Evolutionary conservation across 2,888 invertebrate species (phyloP), one percentile per base, ranked within the genome.

Genomic region (Hirudinaria manillensis): DNA sequence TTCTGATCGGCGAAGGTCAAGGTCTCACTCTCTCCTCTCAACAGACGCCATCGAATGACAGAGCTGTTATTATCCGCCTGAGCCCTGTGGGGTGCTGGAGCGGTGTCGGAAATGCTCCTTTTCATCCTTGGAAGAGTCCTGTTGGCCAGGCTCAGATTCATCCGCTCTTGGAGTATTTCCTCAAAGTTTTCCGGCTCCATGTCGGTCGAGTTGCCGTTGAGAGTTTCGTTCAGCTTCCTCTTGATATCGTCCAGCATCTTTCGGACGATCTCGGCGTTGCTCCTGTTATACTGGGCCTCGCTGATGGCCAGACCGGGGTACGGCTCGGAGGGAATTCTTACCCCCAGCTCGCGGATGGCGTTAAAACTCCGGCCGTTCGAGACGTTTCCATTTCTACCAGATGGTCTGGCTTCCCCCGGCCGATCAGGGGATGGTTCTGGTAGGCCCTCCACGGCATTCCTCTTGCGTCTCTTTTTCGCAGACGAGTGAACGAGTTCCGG

Each of bases 1-100:
- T 82, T 77, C 79, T 85, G 85, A 70, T 82, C 82, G 72, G 82
- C 81, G 36, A 82, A 80, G 0, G 84, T 82, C 72, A 85, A 82
- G 65, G 83, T 81, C n/a, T 83, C 82, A 78, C 84, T 85, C 77
- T 82, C n/a, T 3, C 71, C 75, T n/a, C 56, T 61, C 10, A 75
- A 51, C n/a, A 76, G 53, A 24, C 84, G 77, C 85, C 85, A 85
- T 13, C 81, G 81, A 29, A 61, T 29, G 24, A 85, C 70, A 21
- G 71, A 61, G 27, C 32, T 56, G 72, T 75, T 75, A 38, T 75
- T 71, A 29, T 71, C 56, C 21, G 45, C 27, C 36, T 32, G 70
- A 61, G 72, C 56, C 19, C 34, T 32, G 21, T 24, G 29, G 21
- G 29, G 34, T 1, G 6, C 7, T 2, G 27, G 34, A 16, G 6